These are phyloP conservation scores for Drepana falcataria DNA, from an alignment of 2,888 invertebrate species.

Conservation along the genomic window DNA sequence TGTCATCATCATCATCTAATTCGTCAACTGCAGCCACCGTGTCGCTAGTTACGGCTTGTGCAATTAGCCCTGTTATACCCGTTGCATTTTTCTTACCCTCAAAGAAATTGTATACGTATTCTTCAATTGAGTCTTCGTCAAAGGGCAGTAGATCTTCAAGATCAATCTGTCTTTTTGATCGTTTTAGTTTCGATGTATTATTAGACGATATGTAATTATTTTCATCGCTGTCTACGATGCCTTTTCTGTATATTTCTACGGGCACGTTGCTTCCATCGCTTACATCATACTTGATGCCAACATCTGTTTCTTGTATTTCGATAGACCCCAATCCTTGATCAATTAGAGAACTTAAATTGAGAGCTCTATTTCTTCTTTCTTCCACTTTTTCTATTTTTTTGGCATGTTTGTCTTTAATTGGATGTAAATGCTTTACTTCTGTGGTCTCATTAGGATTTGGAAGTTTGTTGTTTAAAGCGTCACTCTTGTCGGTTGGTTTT, in stretches of 20 bases:
- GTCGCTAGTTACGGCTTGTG: conserved; percentile 59
- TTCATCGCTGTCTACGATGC: conserved; percentile 78
- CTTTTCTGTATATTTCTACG: conserved; percentile 78
- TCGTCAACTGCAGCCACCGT: conserved; percentile 44
- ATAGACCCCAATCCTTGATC: conserved; percentile 68
- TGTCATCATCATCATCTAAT: conserved; percentile 43
- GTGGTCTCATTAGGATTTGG: conserved; percentile 68
- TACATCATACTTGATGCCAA: conserved; percentile 79
- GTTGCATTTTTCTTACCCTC: conserved; percentile 59
- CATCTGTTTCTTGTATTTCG: conserved; percentile 77
- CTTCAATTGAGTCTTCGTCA: conserved; percentile 63
- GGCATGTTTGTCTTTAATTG: conserved; percentile 48
- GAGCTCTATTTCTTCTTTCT: conserved; percentile 47
- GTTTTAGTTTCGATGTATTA: conserved; percentile 23
- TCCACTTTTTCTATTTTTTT: conserved; percentile 47
- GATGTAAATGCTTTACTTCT: conserved; percentile 79
- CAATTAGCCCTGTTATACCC: conserved; percentile 57
- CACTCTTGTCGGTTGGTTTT: conserved; percentile 53
- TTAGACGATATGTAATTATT: conserved; percentile 42
- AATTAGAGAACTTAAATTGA: conserved; percentile 57
- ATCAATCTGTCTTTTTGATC: conserved; percentile 54
- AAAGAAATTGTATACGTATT: conserved; percentile 59
- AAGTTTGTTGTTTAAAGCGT: conserved; percentile 69
- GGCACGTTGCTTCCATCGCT: conserved; percentile 73
- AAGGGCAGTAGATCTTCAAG: conserved; percentile 66